These are phyloP conservation scores for Melieria picta DNA, from an alignment of 2,888 invertebrate genomes.

Conservation along the genomic window DNA sequence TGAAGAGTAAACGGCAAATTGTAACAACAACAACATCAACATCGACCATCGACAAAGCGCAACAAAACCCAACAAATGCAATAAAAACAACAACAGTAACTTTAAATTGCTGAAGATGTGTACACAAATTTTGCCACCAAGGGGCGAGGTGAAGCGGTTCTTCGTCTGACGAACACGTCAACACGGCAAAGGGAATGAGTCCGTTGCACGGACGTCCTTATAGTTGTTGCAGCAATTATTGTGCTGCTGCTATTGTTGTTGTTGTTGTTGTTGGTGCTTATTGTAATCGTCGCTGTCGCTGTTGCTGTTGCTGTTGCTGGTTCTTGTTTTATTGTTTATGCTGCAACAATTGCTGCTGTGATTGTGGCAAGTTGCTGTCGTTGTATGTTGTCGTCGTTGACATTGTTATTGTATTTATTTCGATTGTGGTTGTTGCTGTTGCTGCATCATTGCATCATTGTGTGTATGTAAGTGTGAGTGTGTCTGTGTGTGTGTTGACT, in stretches of 20 bases:
- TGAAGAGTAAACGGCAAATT: slow-evolving; percentile 3
- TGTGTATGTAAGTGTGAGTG: background rate
- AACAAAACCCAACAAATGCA: background rate
- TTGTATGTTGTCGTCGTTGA: background rate
- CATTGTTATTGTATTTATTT: slow-evolving; percentile 6
- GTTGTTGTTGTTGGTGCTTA: slow-evolving; percentile 10
- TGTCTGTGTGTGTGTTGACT: slow-evolving; percentile 24
- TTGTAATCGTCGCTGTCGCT: background rate
- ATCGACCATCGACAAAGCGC: background rate
- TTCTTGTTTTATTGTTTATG: slow-evolving; percentile 2
- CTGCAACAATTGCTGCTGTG: slow-evolving; percentile 1
- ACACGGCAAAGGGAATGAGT: too few relatives aligned
- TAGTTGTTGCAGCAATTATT: background rate
- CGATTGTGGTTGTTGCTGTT: slow-evolving; percentile 6
- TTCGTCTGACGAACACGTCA: too few relatives aligned
- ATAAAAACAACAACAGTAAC: background rate
- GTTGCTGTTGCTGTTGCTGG: background rate
- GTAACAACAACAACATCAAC: background rate
- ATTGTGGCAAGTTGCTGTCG: slow-evolving; percentile 3
- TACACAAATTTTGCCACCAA: too few relatives aligned
- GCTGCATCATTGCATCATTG: slow-evolving; percentile 19
- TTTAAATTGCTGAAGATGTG: background rate
- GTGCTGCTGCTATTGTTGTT: slow-evolving; percentile 5
- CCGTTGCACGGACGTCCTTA: background rate
- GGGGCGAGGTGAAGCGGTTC: too few relatives aligned